Evolutionary conservation across 2,113 vertebrate genomes (phyloP).

Genomic region (Bubo scandiacus): DNA sequence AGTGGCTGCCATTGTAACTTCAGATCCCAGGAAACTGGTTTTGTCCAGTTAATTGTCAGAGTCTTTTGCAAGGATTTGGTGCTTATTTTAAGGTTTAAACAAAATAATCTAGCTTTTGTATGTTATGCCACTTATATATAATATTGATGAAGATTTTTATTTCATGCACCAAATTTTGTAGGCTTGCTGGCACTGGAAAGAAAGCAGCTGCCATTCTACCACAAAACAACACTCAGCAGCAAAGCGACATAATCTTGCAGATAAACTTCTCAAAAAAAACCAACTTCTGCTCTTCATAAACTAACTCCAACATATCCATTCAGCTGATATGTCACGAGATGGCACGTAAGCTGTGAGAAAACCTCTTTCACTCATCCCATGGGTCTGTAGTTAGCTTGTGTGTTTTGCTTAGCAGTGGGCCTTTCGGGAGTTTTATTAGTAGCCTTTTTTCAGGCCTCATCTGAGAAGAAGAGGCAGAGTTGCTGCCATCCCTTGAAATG

Average conservation of each 20-base stretch:
- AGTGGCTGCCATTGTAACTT: neutral
- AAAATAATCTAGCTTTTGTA: neutral
- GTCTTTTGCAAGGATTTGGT: neutral
- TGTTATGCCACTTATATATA: neutral
- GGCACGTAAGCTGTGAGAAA: neutral
- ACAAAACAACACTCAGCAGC: neutral
- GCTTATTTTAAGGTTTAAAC: neutral
- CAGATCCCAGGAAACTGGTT: neutral
- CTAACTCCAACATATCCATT: neutral
- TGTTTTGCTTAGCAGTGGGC: neutral
- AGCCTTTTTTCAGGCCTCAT: neutral
- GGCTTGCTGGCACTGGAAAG: neutral
- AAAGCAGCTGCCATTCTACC: neutral
- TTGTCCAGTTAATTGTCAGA: neutral
- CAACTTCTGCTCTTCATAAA: neutral
- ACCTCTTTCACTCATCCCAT: neutral
- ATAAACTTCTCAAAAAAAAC: rapidly evolving
- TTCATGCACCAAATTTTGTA: neutral
- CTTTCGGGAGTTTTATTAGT: neutral
- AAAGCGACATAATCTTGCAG: neutral
- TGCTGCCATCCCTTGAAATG: neutral
- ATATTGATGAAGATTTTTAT: neutral
- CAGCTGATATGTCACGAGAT: neutral
- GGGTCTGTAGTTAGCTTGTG: neutral
- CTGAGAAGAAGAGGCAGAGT: neutral